phyloP scores from a whole-genome alignment of 2,888 invertebrate genomes.

The Parelbella ahira region DNA sequence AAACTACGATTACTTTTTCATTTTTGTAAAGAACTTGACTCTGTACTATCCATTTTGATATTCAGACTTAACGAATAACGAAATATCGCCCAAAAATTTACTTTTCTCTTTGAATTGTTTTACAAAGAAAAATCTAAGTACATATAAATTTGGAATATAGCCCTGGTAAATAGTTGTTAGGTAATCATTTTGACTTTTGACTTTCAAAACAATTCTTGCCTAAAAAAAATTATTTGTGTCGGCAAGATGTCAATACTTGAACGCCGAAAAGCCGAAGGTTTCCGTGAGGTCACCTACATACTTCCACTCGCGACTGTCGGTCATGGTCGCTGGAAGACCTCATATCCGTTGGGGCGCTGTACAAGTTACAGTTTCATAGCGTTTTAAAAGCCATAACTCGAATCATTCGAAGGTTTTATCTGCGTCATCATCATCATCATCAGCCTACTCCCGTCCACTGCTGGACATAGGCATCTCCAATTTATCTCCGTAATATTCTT shows the following conservation, averaged over 20 bases:
- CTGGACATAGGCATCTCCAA: too few relatives aligned
- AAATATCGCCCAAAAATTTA: too few relatives aligned
- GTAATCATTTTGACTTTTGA: slow-evolving; percentile 4
- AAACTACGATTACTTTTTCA: too few relatives aligned
- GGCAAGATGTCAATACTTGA: slow-evolving; percentile 55
- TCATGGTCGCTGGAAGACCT: slow-evolving; percentile 64
- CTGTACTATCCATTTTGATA: too few relatives aligned
- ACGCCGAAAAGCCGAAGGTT: slow-evolving; percentile 64
- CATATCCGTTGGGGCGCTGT: slow-evolving; percentile 45
- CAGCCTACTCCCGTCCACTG: too few relatives aligned
- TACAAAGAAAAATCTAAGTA: too few relatives aligned
- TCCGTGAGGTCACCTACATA: slow-evolving; percentile 73
- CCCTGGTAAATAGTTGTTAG: too few relatives aligned
- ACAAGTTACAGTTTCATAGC: slow-evolving; percentile 33
- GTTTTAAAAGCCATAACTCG: slow-evolving; percentile 4
- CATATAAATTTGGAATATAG: too few relatives aligned
- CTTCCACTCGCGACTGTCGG: slow-evolving; percentile 57
- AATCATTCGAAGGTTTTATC: slow-evolving; percentile 7
- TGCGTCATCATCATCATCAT: too few relatives aligned
- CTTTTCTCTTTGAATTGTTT: too few relatives aligned
- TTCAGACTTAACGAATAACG: too few relatives aligned
- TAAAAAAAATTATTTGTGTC: slow-evolving; percentile 35
- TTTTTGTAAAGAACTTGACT: background rate
- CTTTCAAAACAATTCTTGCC: slow-evolving; percentile 12
- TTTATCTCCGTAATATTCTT: too few relatives aligned